Evolutionary conservation across 2,888 invertebrate species (phyloP).

Genomic region (Spodoptera exigua): DNA sequence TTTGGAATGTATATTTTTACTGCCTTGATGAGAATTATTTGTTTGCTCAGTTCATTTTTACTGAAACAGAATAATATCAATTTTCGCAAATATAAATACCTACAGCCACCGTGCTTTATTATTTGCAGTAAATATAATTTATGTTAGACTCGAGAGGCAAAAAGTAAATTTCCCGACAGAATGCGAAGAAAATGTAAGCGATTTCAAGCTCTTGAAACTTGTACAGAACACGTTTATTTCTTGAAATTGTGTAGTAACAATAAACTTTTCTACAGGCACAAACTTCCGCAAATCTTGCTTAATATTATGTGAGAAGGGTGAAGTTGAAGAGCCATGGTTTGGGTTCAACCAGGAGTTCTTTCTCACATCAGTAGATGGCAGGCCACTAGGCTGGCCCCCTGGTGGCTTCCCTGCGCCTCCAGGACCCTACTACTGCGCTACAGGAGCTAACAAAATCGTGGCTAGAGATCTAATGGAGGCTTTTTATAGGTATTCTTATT

Average conservation of each 20-base stretch:
- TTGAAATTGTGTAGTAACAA: conserved; percentile 10
- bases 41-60: not conserved
- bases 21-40: not conserved
- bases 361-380: conserved; percentile 80
- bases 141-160: too few relatives aligned
- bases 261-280: conserved; percentile 62
- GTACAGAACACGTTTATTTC: not conserved
- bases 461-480: conserved; percentile 95
- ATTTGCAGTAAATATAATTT: too few relatives aligned
- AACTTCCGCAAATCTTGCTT: conserved; percentile 81
- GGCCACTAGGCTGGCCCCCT: conserved; percentile 93
- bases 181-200: too few relatives aligned
- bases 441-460: conserved; percentile 93
- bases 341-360: conserved; percentile 92
- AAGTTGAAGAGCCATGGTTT: conserved; percentile 92
- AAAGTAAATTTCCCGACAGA: too few relatives aligned
- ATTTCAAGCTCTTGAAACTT: too few relatives aligned
- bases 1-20: conserved; percentile 3
- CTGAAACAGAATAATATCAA: too few relatives aligned
- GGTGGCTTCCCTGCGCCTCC: conserved; percentile 92
- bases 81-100: too few relatives aligned
- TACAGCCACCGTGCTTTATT: too few relatives aligned
- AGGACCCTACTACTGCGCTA: conserved; percentile 95
- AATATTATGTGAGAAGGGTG: conserved; percentile 87
- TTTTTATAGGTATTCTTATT: conserved; percentile 85